A percentile compares a stretch with the other conserved stretches of the same genome.
These are phyloP conservation scores for Hypomecis atomaria DNA, from an alignment of 2,888 invertebrate genomes.

Conservation along the genomic window DNA sequence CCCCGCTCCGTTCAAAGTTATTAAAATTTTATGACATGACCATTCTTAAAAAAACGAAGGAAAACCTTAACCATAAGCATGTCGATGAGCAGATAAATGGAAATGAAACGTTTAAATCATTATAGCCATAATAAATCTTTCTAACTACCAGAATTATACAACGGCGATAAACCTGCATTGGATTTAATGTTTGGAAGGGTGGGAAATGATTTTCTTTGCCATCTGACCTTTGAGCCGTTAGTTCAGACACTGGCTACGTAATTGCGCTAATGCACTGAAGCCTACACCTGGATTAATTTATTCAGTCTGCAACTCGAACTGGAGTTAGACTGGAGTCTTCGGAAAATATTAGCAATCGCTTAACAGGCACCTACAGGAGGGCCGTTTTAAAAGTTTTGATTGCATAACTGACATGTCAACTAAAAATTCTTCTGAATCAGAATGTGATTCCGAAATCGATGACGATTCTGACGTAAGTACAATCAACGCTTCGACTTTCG, in stretches of 20 bases:
- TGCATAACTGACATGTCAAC: constrained; percentile 14
- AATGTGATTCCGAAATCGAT: constrained; percentile 36
- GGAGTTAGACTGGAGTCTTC: constrained; percentile 13
- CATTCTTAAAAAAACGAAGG: constrained; percentile 18
- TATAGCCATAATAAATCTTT: constrained; percentile 26
- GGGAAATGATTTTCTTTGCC: constrained; percentile 35
- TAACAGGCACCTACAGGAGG: not conserved
- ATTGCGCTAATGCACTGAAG: constrained; percentile 57
- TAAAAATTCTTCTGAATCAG: constrained; percentile 44
- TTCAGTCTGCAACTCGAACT: constrained; percentile 33
- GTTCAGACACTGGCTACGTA: constrained; percentile 41
- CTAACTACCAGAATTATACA: constrained; percentile 19
- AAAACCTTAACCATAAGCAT: constrained; percentile 12
- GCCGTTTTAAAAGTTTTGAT: not conserved
- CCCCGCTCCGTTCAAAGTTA: constrained; percentile 14
- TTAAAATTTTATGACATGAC: constrained; percentile 28
- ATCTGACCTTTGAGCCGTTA: constrained; percentile 41
- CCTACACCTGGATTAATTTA: constrained; percentile 50
- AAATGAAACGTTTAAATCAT: constrained; percentile 20
- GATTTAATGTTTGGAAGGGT: constrained; percentile 24
- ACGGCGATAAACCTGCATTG: constrained; percentile 28
- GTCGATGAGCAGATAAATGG: constrained; percentile 19
- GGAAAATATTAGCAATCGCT: not conserved
- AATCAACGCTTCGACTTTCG: constrained; percentile 36
- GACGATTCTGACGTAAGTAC: constrained; percentile 66